Evolutionary conservation across 2,113 vertebrate species (phyloP), one percentile per base, ranked within the genome.

Genomic region (Guaruba guarouba): DNA sequence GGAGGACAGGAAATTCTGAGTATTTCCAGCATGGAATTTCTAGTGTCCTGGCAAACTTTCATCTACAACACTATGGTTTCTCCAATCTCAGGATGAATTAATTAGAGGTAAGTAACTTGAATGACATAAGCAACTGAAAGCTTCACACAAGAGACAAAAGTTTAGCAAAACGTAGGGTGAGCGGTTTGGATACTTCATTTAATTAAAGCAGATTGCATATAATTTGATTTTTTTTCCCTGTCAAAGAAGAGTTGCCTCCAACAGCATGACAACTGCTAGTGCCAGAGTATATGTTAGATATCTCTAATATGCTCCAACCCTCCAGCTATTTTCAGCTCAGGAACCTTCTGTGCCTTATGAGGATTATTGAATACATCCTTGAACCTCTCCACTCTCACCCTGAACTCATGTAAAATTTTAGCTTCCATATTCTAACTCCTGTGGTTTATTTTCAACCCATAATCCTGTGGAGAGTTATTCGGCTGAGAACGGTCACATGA

Each of bases 161-260:
- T 52, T 84, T 73, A 89, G 66, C 44, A 89, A 82, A 87, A 87
- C 33, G 19, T 76, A 85, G 70, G 62, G 16, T 92, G 83, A 76
- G 81, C 78, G 81, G 29, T 89, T 92, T 1, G 13, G 74, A 87
- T 95, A 75, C 22, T 79, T 89, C 52, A n/a, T 92, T 95, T 97
- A 91, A 94, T 94, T 95, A 91, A 95, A 95, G 71, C 83, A 96
- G 93, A 95, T 89, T 95, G 89, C 74, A 95, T 85, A 82, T 29
- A 91, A 68, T 87, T 93, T 92, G 41, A 77, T 79, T 82, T 95
- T 92, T 69, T 19, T 29, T 43, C 43, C 13, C 62, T 95, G 93
- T 89, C 94, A 96, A 95, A 73, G 48, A 84, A 49, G 48, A 93
- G 84, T 73, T 92, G 25, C 35, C 70, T 95, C 89, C 81, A 94